phyloP scores from a whole-genome alignment of 2,797 vertebrate species.

The Arremon brunneinucha region DNA sequence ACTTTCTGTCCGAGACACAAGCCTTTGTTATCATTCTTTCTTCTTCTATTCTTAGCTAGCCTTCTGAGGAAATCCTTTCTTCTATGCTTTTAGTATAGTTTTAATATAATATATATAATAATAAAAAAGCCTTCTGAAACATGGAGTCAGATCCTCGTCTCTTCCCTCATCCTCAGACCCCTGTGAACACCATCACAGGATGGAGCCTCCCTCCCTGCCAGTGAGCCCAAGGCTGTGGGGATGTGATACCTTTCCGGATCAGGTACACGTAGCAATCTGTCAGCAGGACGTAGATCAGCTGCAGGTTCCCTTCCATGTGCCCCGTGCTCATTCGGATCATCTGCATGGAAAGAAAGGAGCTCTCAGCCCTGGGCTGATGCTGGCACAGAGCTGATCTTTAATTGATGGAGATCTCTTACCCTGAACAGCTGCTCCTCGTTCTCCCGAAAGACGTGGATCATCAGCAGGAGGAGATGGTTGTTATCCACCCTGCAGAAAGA shows the following conservation, averaged over 20 bases:
- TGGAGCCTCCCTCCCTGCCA: not conserved
- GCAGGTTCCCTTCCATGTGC: constrained; percentile 96
- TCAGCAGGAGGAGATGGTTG: constrained; percentile 93
- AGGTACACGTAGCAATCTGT: constrained; percentile 96
- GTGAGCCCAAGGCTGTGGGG: rapidly evolving
- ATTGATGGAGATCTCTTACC: constrained; percentile 59
- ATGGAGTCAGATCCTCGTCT: too few species aligned
- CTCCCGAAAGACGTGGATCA: constrained; percentile 98
- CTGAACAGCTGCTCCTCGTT: constrained; percentile 96
- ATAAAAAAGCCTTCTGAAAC: too few species aligned
- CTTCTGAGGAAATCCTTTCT: too few species aligned
- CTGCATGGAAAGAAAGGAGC: constrained; percentile 66
- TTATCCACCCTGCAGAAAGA: constrained; percentile 89
- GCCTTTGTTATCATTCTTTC: too few species aligned
- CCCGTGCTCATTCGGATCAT: constrained; percentile 97
- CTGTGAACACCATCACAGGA: not conserved
- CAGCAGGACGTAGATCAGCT: constrained; percentile 91
- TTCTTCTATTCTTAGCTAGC: too few species aligned
- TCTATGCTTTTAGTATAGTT: too few species aligned
- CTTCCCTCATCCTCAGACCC: too few species aligned
- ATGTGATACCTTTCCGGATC: constrained; percentile 87
- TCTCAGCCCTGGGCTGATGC: not conserved
- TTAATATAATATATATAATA: too few species aligned
- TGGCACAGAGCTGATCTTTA: not conserved
- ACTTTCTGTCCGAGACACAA: too few species aligned